A percentile compares a stretch with the other conserved stretches of the same genome.
These are phyloP conservation scores for Gisinianus flammeolus DNA, from an alignment of 2,888 invertebrate genomes.

Conservation along the genomic window DNA sequence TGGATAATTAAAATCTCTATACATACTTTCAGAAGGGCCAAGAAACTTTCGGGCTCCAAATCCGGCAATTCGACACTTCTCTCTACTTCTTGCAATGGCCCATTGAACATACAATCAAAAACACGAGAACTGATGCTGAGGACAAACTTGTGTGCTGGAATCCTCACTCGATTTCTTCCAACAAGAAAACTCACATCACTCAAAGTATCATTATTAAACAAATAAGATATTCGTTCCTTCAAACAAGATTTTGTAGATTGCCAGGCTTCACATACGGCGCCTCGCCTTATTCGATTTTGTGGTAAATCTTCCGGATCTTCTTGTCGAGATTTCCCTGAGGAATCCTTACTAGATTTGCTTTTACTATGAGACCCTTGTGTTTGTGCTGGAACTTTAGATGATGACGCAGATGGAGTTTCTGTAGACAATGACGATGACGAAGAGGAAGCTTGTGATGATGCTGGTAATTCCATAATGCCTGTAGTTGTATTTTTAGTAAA, in stretches of 20 bases:
- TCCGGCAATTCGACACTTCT: constrained; percentile 69
- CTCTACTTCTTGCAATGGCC: constrained; percentile 72
- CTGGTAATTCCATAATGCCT: not conserved
- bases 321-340: not conserved
- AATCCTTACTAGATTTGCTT: not conserved
- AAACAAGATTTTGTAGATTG: constrained; percentile 44
- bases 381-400: not conserved
- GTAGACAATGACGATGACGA: not conserved
- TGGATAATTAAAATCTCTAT: constrained; percentile 6
- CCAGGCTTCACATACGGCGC: constrained; percentile 43
- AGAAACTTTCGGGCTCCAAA: not conserved
- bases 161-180: constrained; percentile 73
- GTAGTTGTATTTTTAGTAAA: not conserved
- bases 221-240: constrained; percentile 42
- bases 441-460: not conserved
- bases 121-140: constrained; percentile 82
- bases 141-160: constrained; percentile 80
- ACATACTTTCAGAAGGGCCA: not conserved
- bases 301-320: constrained; percentile 37
- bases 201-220: constrained; percentile 35
- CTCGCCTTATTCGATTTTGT: constrained; percentile 42
- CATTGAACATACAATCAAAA: constrained; percentile 87
- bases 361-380: not conserved
- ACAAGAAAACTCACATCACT: constrained; percentile 68
- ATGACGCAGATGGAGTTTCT: not conserved